These are phyloP conservation scores for Tetranychus urticae DNA, from an alignment of 1,140 invertebrate genomes.

Conservation along the genomic window DNA sequence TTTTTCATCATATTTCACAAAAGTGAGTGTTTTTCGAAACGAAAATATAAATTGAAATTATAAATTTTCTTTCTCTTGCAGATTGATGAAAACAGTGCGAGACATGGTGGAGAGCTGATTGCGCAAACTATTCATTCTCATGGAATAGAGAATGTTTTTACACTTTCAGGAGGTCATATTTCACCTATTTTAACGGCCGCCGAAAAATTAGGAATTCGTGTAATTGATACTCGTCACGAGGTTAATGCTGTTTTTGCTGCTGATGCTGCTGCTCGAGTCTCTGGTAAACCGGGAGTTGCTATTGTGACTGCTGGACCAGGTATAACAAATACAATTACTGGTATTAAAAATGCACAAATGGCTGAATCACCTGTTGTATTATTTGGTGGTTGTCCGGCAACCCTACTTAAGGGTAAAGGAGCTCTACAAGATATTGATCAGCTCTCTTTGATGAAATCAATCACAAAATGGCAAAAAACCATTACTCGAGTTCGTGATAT, in stretches of 20 bases:
- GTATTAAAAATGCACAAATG: slow-evolving; percentile 44
- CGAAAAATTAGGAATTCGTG: slow-evolving; percentile 31
- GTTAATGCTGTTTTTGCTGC: slow-evolving; percentile 38
- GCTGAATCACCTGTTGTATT: slow-evolving; percentile 37
- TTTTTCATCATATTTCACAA: too few relatives aligned
- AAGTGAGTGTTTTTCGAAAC: too few relatives aligned
- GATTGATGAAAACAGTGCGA: slow-evolving; percentile 23
- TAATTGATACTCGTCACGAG: slow-evolving; percentile 40
- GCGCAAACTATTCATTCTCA: slow-evolving; percentile 33
- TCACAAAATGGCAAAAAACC: slow-evolving; percentile 31
- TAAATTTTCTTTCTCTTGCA: background rate
- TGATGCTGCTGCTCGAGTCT: slow-evolving; percentile 35
- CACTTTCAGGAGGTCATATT: slow-evolving; percentile 37
- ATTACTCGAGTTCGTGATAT: slow-evolving; percentile 30
- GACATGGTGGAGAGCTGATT: slow-evolving; percentile 36
- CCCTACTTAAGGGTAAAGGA: slow-evolving; percentile 32
- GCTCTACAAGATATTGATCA: slow-evolving; percentile 41
- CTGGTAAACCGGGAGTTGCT: slow-evolving; percentile 35
- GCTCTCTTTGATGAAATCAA: slow-evolving; percentile 32
- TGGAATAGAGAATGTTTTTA: slow-evolving; percentile 33
- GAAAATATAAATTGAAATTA: background rate
- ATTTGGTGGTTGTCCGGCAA: slow-evolving; percentile 29
- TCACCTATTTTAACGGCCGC: slow-evolving; percentile 36
- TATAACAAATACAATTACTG: slow-evolving; percentile 38
- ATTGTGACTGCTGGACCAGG: slow-evolving; percentile 39